These are phyloP conservation scores for Drosophila imparisetae DNA, from an alignment of 2,888 invertebrate genomes.

Conservation along the genomic window DNA sequence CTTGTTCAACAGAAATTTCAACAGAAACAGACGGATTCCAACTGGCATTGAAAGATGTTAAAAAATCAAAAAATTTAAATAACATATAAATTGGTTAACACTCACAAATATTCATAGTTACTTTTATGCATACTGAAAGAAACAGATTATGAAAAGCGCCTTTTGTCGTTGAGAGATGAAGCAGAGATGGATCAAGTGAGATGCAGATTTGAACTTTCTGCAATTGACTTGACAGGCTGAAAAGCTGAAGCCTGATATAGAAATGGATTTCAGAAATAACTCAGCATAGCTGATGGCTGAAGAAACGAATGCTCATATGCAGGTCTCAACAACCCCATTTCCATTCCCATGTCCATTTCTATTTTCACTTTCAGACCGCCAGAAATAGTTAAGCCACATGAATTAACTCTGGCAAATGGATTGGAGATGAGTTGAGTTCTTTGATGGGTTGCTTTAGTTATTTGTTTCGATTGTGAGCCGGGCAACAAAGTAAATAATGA, in stretches of 20 bases:
- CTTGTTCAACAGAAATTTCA: too few species aligned
- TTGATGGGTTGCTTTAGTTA: conserved; percentile 42
- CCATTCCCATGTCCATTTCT: neutral
- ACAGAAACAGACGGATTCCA: neutral
- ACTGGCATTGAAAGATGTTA: neutral
- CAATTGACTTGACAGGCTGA: neutral
- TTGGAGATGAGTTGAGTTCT: conserved; percentile 14
- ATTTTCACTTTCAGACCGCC: neutral
- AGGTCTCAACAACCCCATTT: neutral
- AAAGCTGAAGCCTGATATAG: neutral
- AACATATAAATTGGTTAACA: neutral
- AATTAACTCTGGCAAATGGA: conserved; percentile 38
- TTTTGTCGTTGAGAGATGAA: too few species aligned
- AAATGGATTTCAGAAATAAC: neutral
- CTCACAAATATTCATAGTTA: neutral
- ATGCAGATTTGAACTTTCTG: neutral
- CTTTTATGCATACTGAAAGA: neutral
- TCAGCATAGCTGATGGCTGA: neutral
- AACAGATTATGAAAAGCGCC: neutral
- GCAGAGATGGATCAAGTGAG: neutral
- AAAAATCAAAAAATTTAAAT: neutral
- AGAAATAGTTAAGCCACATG: conserved; percentile 25
- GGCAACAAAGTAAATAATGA: conserved; percentile 45
- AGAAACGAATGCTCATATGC: neutral
- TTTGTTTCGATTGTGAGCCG: conserved; percentile 49